These are phyloP conservation scores for Caenorhabditis inopinata DNA, from an alignment of 1,140 invertebrate genomes.

Conservation along the genomic window DNA sequence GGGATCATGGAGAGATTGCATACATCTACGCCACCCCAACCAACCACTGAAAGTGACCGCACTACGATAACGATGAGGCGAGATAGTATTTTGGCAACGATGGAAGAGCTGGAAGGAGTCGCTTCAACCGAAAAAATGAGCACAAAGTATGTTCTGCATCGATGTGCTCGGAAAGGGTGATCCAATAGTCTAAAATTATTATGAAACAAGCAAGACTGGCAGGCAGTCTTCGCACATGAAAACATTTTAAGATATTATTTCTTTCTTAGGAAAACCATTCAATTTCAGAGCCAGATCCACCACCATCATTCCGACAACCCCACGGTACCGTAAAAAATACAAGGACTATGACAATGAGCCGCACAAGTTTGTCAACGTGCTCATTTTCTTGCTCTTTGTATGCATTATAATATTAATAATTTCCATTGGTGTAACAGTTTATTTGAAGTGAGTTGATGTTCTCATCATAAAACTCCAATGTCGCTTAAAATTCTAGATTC, in stretches of 20 bases:
- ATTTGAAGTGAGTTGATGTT: slow-evolving; percentile 27
- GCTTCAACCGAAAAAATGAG: not conserved
- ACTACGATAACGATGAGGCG: not conserved
- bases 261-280: too few relatives aligned
- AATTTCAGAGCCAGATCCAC: not conserved
- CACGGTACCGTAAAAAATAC: slow-evolving; percentile 12
- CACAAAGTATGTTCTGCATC: not conserved
- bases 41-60: not conserved
- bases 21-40: not conserved
- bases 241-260: too few relatives aligned
- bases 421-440: slow-evolving; percentile 9
- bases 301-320: not conserved
- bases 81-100: not conserved
- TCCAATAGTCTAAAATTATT: too few relatives aligned
- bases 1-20: not conserved
- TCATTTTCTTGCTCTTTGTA: slow-evolving; percentile 2
- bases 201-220: too few relatives aligned
- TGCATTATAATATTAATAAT: slow-evolving; percentile 9
- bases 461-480: too few relatives aligned
- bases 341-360: slow-evolving; percentile 1
- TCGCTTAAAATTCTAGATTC: not conserved
- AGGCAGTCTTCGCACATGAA: too few relatives aligned
- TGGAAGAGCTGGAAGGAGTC: not conserved
- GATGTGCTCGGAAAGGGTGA: not conserved
- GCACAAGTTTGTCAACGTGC: slow-evolving; percentile 2